Conservation (phyloP, 1,140 invertebrate species). For the Pogonomyrmex barbatus region DNA sequence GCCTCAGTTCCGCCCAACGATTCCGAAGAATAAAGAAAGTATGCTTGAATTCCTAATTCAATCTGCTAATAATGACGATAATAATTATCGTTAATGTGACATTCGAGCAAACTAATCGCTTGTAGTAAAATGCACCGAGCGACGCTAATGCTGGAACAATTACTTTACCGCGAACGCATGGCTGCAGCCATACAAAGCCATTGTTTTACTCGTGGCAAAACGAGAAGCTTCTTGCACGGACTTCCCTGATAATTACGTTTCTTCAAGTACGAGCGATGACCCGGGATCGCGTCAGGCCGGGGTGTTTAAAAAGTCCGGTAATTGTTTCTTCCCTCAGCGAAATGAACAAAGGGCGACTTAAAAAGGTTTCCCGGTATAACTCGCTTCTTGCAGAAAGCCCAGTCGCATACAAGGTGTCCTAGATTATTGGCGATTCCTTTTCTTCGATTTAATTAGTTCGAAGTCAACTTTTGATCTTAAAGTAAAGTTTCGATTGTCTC, state of each 20-base stretch:
- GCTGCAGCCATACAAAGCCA: constrained; percentile 48
- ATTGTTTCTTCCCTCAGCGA: constrained; percentile 50
- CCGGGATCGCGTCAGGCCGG: constrained; percentile 46
- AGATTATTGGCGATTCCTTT: background rate
- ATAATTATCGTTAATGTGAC: constrained; percentile 47
- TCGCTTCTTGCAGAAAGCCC: constrained; percentile 24
- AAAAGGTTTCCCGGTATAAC: constrained; percentile 46
- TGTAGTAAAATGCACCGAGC: constrained; percentile 49
- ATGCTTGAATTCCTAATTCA: constrained; percentile 38
- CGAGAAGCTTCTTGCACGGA: constrained; percentile 45
- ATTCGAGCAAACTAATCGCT: constrained; percentile 52
- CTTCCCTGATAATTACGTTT: constrained; percentile 55
- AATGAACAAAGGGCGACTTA: constrained; percentile 55
- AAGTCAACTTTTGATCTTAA: background rate
- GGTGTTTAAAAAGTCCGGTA: constrained; percentile 62
- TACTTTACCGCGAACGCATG: constrained; percentile 53
- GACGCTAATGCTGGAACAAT: constrained; percentile 55
- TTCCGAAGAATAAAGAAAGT: background rate
- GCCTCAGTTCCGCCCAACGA: background rate
- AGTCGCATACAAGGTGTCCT: background rate
- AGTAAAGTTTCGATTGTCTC: background rate
- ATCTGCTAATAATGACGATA: constrained; percentile 26
- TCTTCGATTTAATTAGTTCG: background rate
- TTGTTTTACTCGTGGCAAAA: constrained; percentile 57
- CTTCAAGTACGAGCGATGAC: constrained; percentile 56